These are phyloP conservation scores for Anolis apletophallus DNA, from an alignment of 2,797 vertebrate genomes.

Conservation along the genomic window DNA sequence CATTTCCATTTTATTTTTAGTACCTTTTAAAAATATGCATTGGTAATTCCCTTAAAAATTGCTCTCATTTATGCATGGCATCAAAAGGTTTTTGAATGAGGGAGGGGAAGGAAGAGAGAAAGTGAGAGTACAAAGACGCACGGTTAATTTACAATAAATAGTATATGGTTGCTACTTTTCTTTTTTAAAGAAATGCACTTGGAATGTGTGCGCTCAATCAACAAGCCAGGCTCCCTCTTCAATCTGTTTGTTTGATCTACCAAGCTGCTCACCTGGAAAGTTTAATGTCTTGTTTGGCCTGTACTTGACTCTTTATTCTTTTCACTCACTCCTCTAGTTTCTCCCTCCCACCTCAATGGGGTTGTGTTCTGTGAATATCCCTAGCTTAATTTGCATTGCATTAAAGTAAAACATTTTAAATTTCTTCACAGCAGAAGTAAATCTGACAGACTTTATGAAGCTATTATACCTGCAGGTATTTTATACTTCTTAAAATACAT, in stretches of 20 bases:
- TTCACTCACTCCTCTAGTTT: conserved; percentile 53
- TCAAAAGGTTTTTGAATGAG: conserved; percentile 31
- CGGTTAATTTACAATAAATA: conserved; percentile 29
- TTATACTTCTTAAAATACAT: conserved; percentile 84
- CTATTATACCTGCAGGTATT: conserved; percentile 85
- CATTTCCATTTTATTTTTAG: conserved; percentile 35
- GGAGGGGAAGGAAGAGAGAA: conserved; percentile 31
- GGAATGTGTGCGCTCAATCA: conserved; percentile 52
- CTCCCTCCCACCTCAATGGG: conserved; percentile 4
- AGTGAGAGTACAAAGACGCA: conserved; percentile 44
- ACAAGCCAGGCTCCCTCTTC: conserved; percentile 38
- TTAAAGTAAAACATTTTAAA: conserved; percentile 85
- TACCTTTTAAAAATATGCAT: conserved; percentile 42
- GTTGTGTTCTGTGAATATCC: conserved; percentile 75
- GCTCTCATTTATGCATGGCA: conserved; percentile 65
- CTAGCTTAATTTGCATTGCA: conserved; percentile 83
- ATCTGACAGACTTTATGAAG: conserved; percentile 87
- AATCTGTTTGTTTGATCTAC: conserved; percentile 55
- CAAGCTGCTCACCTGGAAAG: conserved; percentile 61
- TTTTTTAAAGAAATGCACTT: conserved; percentile 38
- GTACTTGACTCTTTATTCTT: conserved; percentile 75
- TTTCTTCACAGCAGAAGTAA: conserved; percentile 86
- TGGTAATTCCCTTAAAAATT: conserved; percentile 66
- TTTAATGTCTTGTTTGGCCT: conserved; percentile 73
- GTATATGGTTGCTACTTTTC: conserved; percentile 45